Evolutionary conservation across 2,113 vertebrate genomes (phyloP).

Genomic region (Dermatemys mawii): DNA sequence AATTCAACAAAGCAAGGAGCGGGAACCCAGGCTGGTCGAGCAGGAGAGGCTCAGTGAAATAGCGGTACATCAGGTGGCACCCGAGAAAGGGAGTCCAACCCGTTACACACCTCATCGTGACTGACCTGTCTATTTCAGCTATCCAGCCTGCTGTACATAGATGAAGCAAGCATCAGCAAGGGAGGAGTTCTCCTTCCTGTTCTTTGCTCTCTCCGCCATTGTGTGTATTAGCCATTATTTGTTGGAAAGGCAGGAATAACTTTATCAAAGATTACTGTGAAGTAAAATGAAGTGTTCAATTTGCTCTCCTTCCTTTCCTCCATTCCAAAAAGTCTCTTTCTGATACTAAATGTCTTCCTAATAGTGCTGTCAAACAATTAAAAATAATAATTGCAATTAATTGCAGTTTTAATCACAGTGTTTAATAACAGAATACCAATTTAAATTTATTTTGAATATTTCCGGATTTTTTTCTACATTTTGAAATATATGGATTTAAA

Average conservation of each 20-base stretch:
- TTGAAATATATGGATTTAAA: no score
- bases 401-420: no score
- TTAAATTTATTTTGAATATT: no score
- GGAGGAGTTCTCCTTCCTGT: neutral
- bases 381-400: no score
- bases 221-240: neutral
- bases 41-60: no score
- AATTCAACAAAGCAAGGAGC: no score
- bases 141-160: neutral
- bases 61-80: no score
- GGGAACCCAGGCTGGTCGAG: no score
- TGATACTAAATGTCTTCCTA: neutral
- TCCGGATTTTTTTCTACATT: no score
- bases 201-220: neutral
- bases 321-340: neutral
- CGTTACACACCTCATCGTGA: neutral
- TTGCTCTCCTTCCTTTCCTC: neutral
- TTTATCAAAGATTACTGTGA: neutral
- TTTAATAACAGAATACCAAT: no score
- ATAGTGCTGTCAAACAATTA: no score
- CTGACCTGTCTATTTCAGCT: neutral
- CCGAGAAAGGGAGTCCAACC: no score
- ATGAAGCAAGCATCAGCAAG: neutral
- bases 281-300: neutral
- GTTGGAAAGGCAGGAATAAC: neutral